Evolutionary conservation across 2,888 invertebrate genomes (phyloP), one percentile per base, ranked within the genome.

Genomic region (Hipparchia semele): DNA sequence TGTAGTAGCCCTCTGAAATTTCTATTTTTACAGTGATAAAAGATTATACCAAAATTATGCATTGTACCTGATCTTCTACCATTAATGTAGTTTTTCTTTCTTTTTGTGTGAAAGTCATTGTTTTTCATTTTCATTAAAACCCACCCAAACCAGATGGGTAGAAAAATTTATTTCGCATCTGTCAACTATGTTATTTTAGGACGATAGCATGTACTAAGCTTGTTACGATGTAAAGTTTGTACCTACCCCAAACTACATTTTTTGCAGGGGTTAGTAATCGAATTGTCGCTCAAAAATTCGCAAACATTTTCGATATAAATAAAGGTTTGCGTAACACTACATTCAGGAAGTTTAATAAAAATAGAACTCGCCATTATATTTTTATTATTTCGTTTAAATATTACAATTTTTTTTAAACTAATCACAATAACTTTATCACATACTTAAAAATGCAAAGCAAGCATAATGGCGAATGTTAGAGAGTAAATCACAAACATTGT

Each of bases 401-500:
- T 10, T 33, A 59, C 9, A 23, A 33, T 33, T 10, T 59, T 5
- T 33, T 39, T 10, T 8, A 39, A 60, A 39, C 10, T 60, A 8
- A 8, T 39, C 9, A 9, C 2, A 58, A 12, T 23, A 68, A n/a
- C 62, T 53, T 56, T 2, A n/a, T 33, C 2, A 1, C 12, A 45
- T 64, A 1, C 7, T 82, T 77, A 91, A 77, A 86, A 90, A 80
- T 92, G 89, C 12, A 84, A 76, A 2, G 82, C 83, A 7, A 92
- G 75, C 87, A 93, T 84, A 0, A 83, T 77, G 68, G 86, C 86
- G 72, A 90, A 88, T 0, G 83, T 81, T 5, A 90, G 67, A 61
- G 87, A 87, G 73, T 89, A 93, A 0, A 86, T 75, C n/a, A 86
- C 66, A 75, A 94, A 92, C 80, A 91, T 74, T 0, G 84, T 53